Percentiles rank a stretch among this genome's conserved stretches.
Evolutionary conservation across 2,888 invertebrate genomes (phyloP).

Genomic region (Thelaira solivaga): DNA sequence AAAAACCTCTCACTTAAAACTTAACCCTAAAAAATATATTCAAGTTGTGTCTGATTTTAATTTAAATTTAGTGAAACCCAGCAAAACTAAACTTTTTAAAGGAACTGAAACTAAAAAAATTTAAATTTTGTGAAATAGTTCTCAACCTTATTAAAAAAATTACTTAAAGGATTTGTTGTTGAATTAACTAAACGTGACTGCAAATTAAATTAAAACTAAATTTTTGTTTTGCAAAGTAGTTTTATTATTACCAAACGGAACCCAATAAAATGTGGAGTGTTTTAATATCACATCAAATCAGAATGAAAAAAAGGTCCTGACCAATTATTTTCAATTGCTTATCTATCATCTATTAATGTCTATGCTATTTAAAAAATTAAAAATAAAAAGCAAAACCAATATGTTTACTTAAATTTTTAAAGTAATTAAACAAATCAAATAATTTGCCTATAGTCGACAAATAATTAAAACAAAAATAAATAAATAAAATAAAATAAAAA

Average conservation of each 20-base stretch:
- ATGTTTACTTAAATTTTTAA: constrained; percentile 14
- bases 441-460: constrained; percentile 39
- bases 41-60: neutral
- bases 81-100: neutral
- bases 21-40: neutral
- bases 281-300: neutral
- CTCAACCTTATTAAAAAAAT: constrained; percentile 36
- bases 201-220: constrained; percentile 1
- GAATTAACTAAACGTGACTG: constrained; percentile 27
- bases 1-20: neutral
- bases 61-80: neutral
- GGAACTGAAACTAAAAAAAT: neutral
- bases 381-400: neutral
- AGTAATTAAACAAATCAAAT: constrained; percentile 31
- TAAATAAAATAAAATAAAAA: no score
- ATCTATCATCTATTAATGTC: constrained; percentile 33
- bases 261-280: no score
- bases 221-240: constrained; percentile 41
- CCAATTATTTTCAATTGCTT: no score
- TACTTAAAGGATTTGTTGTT: constrained; percentile 48
- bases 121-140: constrained; percentile 17
- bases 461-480: no score
- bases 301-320: neutral
- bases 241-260: constrained; percentile 9
- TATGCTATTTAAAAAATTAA: constrained; percentile 17